These are phyloP conservation scores for Drosophila lacicola DNA, from an alignment of 2,888 invertebrate genomes.

Conservation along the genomic window DNA sequence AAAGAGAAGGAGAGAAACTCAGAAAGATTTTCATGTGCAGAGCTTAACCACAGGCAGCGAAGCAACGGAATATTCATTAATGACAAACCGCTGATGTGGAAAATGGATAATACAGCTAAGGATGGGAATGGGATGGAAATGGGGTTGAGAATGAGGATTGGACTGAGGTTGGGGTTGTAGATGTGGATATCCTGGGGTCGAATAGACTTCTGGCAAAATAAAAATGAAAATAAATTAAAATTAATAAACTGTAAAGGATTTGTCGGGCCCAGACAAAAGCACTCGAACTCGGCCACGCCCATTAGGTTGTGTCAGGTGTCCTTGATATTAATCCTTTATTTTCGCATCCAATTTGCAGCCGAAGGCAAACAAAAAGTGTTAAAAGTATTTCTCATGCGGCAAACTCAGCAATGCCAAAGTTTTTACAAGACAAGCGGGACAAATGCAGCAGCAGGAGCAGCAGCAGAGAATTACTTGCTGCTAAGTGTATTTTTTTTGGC, in stretches of 20 bases:
- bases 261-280: conserved; percentile 17
- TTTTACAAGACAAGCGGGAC: conserved; percentile 24
- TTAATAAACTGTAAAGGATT: conserved; percentile 65
- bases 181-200: background rate
- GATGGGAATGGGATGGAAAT: background rate
- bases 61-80: conserved; percentile 61
- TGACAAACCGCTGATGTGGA: conserved; percentile 66
- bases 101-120: conserved; percentile 56
- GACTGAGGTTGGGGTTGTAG: background rate
- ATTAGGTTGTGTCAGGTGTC: background rate
- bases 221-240: conserved; percentile 48
- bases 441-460: background rate
- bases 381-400: conserved; percentile 52
- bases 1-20: too few relatives aligned
- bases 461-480: conserved; percentile 15
- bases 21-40: conserved; percentile 11
- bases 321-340: conserved; percentile 44
- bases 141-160: background rate
- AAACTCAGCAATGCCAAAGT: conserved; percentile 40
- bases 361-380: conserved; percentile 51
- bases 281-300: background rate
- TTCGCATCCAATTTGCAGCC: conserved; percentile 41
- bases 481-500: conserved; percentile 58
- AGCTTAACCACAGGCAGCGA: conserved; percentile 36
- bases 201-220: background rate